Conservation (phyloP, 2,888 invertebrate genomes). For the Rosalia funebris region DNA sequence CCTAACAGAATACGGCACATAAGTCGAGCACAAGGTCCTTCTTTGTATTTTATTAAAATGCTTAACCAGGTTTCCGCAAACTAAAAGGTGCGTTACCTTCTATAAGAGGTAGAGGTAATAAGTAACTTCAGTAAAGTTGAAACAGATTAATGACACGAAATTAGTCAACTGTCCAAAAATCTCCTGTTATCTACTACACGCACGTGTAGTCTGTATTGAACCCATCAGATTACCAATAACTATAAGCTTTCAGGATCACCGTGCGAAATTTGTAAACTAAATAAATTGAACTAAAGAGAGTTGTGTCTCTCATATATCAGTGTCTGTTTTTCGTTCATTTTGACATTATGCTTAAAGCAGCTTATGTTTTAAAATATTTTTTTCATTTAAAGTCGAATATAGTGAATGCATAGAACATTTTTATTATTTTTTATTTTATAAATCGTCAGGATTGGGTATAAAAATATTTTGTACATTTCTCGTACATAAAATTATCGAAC, state of each 20-base stretch:
- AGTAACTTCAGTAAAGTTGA: constrained; percentile 56
- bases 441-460: no score
- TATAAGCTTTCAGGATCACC: constrained; percentile 37
- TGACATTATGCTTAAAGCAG: no score
- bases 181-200: constrained; percentile 56
- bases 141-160: constrained; percentile 61
- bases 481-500: no score
- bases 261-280: constrained; percentile 41
- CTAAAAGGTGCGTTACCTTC: constrained; percentile 51
- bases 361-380: no score
- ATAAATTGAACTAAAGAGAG: constrained; percentile 38
- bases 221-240: constrained; percentile 40
- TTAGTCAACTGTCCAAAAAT: constrained; percentile 62
- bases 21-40: constrained; percentile 46
- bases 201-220: constrained; percentile 53
- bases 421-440: no score
- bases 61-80: constrained; percentile 52
- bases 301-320: constrained; percentile 45
- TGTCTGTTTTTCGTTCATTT: constrained; percentile 40
- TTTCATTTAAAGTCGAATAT: no score
- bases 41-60: constrained; percentile 49
- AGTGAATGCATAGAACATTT: no score
- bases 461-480: no score
- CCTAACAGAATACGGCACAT: constrained; percentile 43
- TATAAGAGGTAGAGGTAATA: constrained; percentile 53